These are phyloP conservation scores for Melanogrammus aeglefinus DNA, from an alignment of 2,797 vertebrate species.

Conservation along the genomic window DNA sequence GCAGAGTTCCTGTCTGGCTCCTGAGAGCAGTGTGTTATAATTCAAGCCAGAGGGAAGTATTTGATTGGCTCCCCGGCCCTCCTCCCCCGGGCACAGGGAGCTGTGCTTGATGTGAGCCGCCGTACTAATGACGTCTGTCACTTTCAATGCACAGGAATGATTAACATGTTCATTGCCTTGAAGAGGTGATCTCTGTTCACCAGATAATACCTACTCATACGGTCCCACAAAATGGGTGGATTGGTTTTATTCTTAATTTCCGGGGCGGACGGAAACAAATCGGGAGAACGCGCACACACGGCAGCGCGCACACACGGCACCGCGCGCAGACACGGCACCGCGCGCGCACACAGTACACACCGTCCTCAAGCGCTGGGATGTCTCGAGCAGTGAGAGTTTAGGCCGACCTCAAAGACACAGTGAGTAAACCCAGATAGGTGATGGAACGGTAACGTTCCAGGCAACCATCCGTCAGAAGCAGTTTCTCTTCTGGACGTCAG, in stretches of 20 bases:
- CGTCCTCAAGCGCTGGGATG: background rate
- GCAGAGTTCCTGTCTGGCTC: constrained; percentile 43
- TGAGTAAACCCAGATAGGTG: background rate
- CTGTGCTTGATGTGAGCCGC: constrained; percentile 55
- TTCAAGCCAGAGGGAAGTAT: constrained; percentile 63
- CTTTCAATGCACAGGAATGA: constrained; percentile 35
- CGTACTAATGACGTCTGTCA: constrained; percentile 40
- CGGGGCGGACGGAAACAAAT: background rate
- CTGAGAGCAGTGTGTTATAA: constrained; percentile 60
- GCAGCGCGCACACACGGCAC: too few relatives aligned
- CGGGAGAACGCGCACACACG: background rate
- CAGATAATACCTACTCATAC: background rate
- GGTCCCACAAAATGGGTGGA: background rate
- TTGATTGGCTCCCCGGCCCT: constrained; percentile 53
- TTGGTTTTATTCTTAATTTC: background rate
- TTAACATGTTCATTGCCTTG: constrained; percentile 47
- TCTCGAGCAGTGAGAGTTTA: background rate
- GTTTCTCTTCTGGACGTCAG: background rate
- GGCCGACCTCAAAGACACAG: background rate
- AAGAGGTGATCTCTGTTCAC: constrained; percentile 10
- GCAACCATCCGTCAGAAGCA: background rate
- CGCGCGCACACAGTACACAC: background rate
- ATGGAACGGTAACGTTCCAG: background rate
- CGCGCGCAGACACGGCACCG: too few relatives aligned
- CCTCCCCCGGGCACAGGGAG: constrained; percentile 8